Conservation (phyloP, 2,113 vertebrate genomes). For the human (Homo sapiens) region GRCh38 chr19:30365001-30365500, state of each 20-base stretch:
- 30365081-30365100: constrained; percentile 58
- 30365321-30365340: too few relatives aligned
- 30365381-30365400: neutral
- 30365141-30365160: constrained; percentile 78
- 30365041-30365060: constrained; percentile 54
- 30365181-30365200: constrained; percentile 78
- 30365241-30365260: neutral
- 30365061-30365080: constrained; percentile 70
- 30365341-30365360: neutral
- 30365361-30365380: neutral
- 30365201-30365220: constrained; percentile 42
- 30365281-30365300: neutral
- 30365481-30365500: neutral
- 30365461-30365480: neutral
- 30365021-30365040: constrained; percentile 65
- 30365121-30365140: constrained; percentile 67
- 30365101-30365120: constrained; percentile 69
- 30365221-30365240: neutral
- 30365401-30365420: neutral
- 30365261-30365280: too few relatives aligned
- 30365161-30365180: constrained; percentile 64
- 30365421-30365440: neutral
- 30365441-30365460: neutral
- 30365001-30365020: constrained; percentile 43
- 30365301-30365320: neutral